Evolutionary conservation across 2,113 vertebrate genomes (phyloP).

Genomic region (Bolborhynchus lineola): DNA sequence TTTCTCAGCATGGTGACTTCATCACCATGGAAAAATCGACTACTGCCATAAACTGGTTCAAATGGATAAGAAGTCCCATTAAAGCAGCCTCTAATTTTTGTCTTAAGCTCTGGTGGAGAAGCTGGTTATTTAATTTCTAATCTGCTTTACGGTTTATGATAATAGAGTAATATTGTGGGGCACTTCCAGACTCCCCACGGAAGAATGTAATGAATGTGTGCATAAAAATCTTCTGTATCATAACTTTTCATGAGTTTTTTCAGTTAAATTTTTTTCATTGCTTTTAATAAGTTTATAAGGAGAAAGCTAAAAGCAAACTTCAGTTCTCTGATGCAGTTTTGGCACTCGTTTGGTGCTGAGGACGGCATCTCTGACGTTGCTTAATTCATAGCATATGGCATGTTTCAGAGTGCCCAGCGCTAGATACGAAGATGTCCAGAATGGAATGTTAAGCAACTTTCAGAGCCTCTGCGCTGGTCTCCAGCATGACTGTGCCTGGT

Average conservation of each 20-base stretch:
- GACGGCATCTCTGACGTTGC: background rate
- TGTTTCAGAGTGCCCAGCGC: background rate
- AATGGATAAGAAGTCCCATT: background rate
- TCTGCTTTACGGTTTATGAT: background rate
- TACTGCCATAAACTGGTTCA: background rate
- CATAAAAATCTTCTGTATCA: rapidly evolving
- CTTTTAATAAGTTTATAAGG: background rate
- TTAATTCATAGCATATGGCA: slow-evolving; percentile 9
- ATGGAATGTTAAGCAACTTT: background rate
- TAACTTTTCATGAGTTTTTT: background rate
- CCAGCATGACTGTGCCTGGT: rapidly evolving
- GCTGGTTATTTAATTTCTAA: background rate
- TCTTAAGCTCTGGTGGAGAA: background rate
- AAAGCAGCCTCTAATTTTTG: background rate
- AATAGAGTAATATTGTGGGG: background rate
- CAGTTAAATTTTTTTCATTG: background rate
- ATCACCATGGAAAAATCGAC: slow-evolving; percentile 4
- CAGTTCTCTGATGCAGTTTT: background rate
- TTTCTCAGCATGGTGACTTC: background rate
- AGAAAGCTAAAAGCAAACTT: background rate
- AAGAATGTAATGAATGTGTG: background rate
- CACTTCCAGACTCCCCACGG: background rate
- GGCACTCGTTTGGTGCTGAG: background rate
- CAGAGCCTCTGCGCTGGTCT: rapidly evolving
- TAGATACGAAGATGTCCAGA: background rate